Conservation (phyloP, 2,113 vertebrate genomes). For the Ovibos moschatus region DNA sequence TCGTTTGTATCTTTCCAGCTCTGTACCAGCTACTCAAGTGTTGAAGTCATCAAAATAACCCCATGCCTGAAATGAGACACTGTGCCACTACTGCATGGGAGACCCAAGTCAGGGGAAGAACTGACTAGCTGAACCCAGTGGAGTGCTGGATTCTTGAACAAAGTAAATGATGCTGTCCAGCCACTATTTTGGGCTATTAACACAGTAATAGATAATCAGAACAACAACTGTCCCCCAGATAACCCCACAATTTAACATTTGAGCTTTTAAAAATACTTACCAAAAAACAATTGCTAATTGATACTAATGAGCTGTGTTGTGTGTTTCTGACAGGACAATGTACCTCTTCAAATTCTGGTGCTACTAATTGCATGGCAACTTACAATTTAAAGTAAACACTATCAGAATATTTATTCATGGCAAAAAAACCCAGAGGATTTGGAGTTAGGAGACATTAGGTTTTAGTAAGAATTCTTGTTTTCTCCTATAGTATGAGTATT, state of each 20-base stretch:
- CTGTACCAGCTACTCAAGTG: background rate
- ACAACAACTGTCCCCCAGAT: background rate
- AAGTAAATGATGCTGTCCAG: background rate
- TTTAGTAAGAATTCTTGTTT: background rate
- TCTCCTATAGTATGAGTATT: background rate
- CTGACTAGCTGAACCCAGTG: background rate
- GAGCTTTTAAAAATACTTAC: conserved; percentile 4
- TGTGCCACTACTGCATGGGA: background rate
- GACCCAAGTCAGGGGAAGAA: fast-evolving
- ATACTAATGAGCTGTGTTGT: background rate
- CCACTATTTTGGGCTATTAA: background rate
- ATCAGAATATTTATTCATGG: conserved; percentile 12
- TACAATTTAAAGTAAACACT: background rate
- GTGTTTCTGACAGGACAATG: conserved; percentile 25
- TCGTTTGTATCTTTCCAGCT: background rate
- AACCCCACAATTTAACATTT: conserved; percentile 35
- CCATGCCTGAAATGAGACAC: background rate
- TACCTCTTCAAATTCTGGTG: conserved; percentile 28
- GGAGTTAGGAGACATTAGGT: background rate
- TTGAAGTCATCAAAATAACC: background rate
- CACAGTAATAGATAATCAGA: background rate
- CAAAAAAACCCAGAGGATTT: background rate
- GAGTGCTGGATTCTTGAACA: background rate
- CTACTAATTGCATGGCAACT: background rate
- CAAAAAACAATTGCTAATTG: conserved; percentile 27